Evolutionary conservation across 2,888 invertebrate genomes (phyloP), one percentile per base, ranked within the genome.

Genomic region (Molanna angustata): DNA sequence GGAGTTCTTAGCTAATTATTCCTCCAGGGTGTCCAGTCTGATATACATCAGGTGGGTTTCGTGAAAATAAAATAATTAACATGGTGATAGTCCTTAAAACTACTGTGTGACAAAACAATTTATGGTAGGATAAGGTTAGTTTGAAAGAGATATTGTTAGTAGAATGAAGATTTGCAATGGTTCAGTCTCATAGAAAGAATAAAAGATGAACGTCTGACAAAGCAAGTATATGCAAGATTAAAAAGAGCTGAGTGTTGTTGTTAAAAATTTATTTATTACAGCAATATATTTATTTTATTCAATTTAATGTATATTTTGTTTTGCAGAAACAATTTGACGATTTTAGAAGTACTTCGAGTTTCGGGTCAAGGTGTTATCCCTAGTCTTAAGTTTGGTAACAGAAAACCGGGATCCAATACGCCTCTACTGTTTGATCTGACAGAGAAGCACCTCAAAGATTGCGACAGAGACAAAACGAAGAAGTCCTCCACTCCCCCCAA

Each of bases 281-380:
- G n/a, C n/a, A n/a, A n/a, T n/a, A n/a, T n/a, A n/a, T n/a, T n/a
- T n/a, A n/a, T n/a, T n/a, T n/a, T n/a, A n/a, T n/a, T n/a, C 16
- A 66, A 63, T 2, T 70, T 59, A 6, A 59, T 72, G 19, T 43
- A 18, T 42, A 7, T 45, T 21, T 27, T 70, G 70, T 51, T 67
- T 70, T 58, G 31, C 69, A 86, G 96, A 63, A 98, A 97, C 70
- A 98, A 98, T 70, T 74, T 98, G 65, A 98, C 97, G 0, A 84
- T 94, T 31, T 70, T 96, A 65, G 97, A 98, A 71, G 85, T 87
- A 2, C 78, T 95, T 19, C 83, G 87, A 65, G 71, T 98, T 56
- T 83, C 82, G 51, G 96, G 93, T 0, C 85, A 87, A 65, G 94
- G 95, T 13, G 93, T 90, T 1, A 74, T 83, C 61, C 93, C 95